Conservation (phyloP, 92 coral and sea anemone species). For the Meandrina meandrites region DNA sequence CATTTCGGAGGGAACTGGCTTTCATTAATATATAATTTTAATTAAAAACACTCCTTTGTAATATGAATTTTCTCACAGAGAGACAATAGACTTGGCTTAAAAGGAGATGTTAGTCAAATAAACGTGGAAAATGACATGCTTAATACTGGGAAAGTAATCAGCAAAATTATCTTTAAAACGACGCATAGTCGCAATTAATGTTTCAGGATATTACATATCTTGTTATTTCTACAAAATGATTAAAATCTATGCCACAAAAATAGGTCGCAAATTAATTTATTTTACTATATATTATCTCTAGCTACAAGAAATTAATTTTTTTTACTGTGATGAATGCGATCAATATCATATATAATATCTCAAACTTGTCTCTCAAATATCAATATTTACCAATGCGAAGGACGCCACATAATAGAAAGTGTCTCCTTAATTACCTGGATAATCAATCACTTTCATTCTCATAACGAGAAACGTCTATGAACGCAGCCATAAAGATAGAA, state of each 20-base stretch:
- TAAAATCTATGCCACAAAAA: neutral
- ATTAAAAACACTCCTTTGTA: neutral
- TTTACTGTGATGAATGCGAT: neutral
- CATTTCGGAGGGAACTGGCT: neutral
- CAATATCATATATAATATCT: neutral
- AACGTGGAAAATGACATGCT: neutral
- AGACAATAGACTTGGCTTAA: neutral
- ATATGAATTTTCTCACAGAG: neutral
- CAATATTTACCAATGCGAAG: conserved; percentile 15
- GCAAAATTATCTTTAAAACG: neutral
- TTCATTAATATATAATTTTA: too few species aligned
- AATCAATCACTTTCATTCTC: conserved; percentile 12
- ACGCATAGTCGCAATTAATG: neutral
- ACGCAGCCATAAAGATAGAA: neutral
- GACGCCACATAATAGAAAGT: neutral
- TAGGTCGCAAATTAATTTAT: neutral
- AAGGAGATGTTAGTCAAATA: neutral
- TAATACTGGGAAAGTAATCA: neutral
- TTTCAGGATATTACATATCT: neutral
- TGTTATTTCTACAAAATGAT: neutral
- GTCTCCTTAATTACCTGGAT: conserved; percentile 12
- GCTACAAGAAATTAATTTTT: neutral
- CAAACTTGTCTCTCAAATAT: neutral
- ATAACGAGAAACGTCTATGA: neutral
- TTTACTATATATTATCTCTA: neutral